Conservation (phyloP, 2,888 invertebrate genomes). For the Pyrrhosoma nymphula region DNA sequence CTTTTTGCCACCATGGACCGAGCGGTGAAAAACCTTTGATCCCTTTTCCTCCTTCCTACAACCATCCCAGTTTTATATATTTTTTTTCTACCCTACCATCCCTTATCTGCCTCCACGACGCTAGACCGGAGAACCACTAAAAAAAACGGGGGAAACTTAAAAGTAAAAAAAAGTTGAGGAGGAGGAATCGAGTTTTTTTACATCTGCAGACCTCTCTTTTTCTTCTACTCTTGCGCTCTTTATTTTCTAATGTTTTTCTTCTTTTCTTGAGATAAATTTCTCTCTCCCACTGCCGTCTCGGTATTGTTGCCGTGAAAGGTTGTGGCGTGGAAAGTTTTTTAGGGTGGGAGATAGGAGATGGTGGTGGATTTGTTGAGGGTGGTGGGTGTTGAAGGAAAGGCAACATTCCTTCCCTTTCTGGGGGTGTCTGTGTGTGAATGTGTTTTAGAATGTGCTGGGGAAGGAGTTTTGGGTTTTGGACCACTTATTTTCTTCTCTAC, state of each 20-base stretch:
- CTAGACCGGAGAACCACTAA: neutral
- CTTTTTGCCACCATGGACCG: too few relatives aligned
- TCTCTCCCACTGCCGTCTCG: neutral
- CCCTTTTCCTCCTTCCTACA: neutral
- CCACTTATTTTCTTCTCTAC: neutral
- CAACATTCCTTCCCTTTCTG: neutral
- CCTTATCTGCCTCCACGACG: slow-evolving; percentile 5
- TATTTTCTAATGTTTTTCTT: neutral
- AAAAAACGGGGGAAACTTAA: neutral
- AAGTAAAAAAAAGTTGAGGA: too few relatives aligned
- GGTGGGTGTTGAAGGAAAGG: neutral
- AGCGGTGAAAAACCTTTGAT: neutral
- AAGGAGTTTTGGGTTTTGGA: neutral
- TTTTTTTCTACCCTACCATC: neutral
- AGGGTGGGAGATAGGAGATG: too few relatives aligned
- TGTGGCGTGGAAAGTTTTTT: neutral
- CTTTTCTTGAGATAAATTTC: neutral
- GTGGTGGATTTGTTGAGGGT: too few relatives aligned
- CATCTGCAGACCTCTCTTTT: too few relatives aligned
- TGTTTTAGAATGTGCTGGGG: neutral
- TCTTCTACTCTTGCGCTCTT: neutral
- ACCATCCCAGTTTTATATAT: neutral
- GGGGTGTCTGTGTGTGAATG: neutral
- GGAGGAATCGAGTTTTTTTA: too few relatives aligned
- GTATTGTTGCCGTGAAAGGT: neutral